These are phyloP conservation scores for Globia sparganii DNA, from an alignment of 2,888 invertebrate genomes.

Conservation along the genomic window DNA sequence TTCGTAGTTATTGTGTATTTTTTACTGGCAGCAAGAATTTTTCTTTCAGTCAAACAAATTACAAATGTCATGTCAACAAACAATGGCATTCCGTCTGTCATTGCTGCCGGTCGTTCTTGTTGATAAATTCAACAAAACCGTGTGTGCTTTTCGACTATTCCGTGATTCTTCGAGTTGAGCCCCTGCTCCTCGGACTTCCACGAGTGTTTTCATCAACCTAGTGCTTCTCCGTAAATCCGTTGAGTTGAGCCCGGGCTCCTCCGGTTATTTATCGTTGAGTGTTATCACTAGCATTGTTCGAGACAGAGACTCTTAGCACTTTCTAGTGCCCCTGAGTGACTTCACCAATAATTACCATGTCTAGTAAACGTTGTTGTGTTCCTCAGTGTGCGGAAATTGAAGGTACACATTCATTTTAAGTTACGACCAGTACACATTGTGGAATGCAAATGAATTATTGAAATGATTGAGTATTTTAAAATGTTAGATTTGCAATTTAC, in stretches of 20 bases:
- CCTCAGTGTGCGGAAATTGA: constrained; percentile 1
- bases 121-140: not conserved
- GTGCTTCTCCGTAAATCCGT: constrained; percentile 11
- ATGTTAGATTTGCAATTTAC: not conserved
- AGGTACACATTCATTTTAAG: not conserved
- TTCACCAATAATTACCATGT: not conserved
- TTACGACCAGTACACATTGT: too few species aligned
- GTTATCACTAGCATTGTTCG: too few species aligned
- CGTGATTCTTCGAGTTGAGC: constrained; percentile 2
- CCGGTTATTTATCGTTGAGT: too few species aligned
- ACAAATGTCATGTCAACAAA: too few species aligned
- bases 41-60: too few species aligned
- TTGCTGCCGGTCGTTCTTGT: not conserved
- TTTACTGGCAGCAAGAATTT: too few species aligned
- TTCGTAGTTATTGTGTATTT: too few species aligned
- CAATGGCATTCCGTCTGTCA: not conserved
- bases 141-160: not conserved
- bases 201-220: constrained; percentile 5
- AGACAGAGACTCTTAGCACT: constrained; percentile 2
- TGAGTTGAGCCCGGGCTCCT: constrained; percentile 7
- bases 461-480: too few species aligned
- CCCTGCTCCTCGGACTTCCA: constrained; percentile 1
- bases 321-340: not conserved
- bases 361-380: constrained; percentile 27
- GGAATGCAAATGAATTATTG: too few species aligned